phyloP scores from a whole-genome alignment of 2,888 invertebrate genomes.

The Sialis fuliginosa region DNA sequence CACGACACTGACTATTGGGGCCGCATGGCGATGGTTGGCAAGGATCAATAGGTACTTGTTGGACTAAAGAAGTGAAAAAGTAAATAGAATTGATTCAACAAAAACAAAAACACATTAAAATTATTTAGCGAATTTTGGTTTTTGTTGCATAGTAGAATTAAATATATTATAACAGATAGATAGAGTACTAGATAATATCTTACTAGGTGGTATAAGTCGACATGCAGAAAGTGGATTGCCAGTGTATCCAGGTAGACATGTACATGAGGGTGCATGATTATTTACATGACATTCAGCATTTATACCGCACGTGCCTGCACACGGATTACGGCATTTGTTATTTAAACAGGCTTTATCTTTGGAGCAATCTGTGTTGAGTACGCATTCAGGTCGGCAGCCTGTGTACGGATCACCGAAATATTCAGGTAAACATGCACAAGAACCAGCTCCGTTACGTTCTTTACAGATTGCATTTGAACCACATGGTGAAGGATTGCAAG shows the following conservation, averaged over 20 bases:
- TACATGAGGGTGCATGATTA: conserved; percentile 69
- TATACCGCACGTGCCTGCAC: conserved; percentile 63
- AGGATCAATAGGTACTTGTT: conserved; percentile 35
- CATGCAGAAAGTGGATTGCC: conserved; percentile 49
- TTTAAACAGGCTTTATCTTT: conserved; percentile 62
- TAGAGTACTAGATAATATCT: conserved; percentile 7
- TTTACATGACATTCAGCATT: conserved; percentile 63
- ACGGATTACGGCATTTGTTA: conserved; percentile 73
- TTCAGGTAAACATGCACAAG: conserved; percentile 64
- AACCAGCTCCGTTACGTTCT: conserved; percentile 65
- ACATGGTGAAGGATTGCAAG: conserved; percentile 75
- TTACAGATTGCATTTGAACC: conserved; percentile 73
- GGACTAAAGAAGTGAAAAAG: conserved; percentile 13
- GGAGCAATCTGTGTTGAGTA: conserved; percentile 65
- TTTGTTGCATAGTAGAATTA: neutral
- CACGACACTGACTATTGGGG: conserved; percentile 57
- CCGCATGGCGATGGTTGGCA: conserved; percentile 63
- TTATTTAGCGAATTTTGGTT: neutral
- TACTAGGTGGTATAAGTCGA: conserved; percentile 20
- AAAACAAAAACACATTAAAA: conserved; percentile 6
- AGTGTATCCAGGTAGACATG: conserved; percentile 58
- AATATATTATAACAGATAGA: neutral
- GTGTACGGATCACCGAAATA: conserved; percentile 78
- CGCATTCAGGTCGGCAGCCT: conserved; percentile 73
- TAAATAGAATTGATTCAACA: conserved; percentile 7